Conservation (phyloP, 2,113 vertebrate species). For the Archilochus colubris region DNA sequence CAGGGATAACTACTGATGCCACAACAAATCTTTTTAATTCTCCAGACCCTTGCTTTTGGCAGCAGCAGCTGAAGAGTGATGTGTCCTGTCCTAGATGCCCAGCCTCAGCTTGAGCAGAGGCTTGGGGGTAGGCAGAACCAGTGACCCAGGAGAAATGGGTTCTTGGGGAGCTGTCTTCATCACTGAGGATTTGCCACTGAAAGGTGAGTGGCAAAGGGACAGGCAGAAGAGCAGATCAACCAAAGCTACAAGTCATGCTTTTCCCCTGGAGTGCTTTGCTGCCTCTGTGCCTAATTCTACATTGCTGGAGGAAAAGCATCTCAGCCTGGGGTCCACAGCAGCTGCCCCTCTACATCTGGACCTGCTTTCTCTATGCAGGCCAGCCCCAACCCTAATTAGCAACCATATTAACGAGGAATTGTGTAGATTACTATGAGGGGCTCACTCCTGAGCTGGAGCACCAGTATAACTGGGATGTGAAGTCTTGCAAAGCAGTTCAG, state of each 20-base stretch:
- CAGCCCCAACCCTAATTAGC: neutral
- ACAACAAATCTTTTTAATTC: neutral
- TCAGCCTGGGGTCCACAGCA: neutral
- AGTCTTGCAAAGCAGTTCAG: neutral
- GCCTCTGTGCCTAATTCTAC: neutral
- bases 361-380: neutral
- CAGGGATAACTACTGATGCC: neutral
- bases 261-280: neutral
- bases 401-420: neutral
- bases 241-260: constrained; percentile 33
- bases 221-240: constrained; percentile 22
- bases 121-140: neutral
- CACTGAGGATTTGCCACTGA: rapidly evolving
- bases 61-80: rapidly evolving
- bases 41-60: neutral
- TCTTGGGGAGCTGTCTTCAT: neutral
- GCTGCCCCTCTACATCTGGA: neutral
- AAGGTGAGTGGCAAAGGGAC: neutral
- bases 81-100: neutral
- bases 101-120: neutral
- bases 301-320: neutral
- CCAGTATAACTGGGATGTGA: neutral
- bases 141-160: neutral
- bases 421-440: neutral
- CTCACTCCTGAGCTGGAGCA: neutral